A percentile compares a stretch with the other conserved stretches of the same genome.
Evolutionary conservation across 2,113 vertebrate species (phyloP).

Genomic region (Hippoglossus stenolepis): DNA sequence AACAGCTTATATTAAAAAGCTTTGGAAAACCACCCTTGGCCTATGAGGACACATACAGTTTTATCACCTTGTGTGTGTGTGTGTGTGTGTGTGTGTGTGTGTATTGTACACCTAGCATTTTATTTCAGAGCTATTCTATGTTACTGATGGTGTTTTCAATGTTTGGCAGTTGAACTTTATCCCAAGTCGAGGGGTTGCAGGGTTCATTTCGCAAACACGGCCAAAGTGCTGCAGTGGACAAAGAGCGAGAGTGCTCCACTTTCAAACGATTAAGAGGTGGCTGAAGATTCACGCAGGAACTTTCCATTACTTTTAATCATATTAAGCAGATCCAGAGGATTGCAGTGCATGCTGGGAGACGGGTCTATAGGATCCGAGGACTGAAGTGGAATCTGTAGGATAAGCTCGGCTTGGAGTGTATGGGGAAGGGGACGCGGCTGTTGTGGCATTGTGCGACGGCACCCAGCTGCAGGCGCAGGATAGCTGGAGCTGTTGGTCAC

Average conservation of each 20-base stretch:
- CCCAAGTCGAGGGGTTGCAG: neutral
- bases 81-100: neutral
- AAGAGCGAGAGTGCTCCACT: slow-evolving; percentile 14
- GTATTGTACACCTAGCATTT: neutral
- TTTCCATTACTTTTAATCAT: slow-evolving; percentile 29
- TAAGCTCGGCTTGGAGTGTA: slow-evolving; percentile 31
- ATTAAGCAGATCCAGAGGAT: slow-evolving; percentile 27
- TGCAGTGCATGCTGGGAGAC: slow-evolving; percentile 44
- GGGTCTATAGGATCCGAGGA: slow-evolving; percentile 27
- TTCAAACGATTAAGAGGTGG: slow-evolving; percentile 4
- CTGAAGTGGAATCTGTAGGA: slow-evolving; percentile 37
- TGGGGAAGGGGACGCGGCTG: neutral
- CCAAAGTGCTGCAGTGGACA: neutral
- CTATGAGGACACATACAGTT: neutral
- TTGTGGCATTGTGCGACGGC: slow-evolving; percentile 4
- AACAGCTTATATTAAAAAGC: slow-evolving; percentile 14
- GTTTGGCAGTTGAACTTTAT: neutral
- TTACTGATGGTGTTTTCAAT: slow-evolving; percentile 19
- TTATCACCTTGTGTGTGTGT: slow-evolving; percentile 11
- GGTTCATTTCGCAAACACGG: slow-evolving; percentile 8
- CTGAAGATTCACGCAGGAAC: neutral
- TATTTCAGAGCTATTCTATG: slow-evolving; percentile 10
- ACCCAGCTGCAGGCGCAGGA: slow-evolving; percentile 39
- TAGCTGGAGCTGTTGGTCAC: slow-evolving; percentile 16
- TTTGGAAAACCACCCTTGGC: slow-evolving; percentile 1